phyloP scores from a whole-genome alignment of 2,113 vertebrate species.

The Camelus dromedarius region DNA sequence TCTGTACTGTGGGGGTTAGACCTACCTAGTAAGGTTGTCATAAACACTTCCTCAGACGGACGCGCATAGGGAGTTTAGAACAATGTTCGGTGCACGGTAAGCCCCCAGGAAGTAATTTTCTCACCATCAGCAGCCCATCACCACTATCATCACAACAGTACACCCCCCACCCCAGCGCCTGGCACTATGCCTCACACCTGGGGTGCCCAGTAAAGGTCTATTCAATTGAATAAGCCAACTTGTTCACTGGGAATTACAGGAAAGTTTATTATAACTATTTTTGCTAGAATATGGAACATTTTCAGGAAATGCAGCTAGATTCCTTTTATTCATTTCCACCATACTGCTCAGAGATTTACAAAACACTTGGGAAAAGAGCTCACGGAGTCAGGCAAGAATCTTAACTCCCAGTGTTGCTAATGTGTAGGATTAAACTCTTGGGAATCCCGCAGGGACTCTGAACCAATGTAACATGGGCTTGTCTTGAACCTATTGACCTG shows the following conservation, averaged over 20 bases:
- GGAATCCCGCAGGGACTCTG: neutral
- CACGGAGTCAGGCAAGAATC: neutral
- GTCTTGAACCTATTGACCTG: conserved; percentile 57
- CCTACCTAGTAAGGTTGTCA: neutral
- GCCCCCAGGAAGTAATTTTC: neutral
- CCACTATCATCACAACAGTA: rapidly evolving
- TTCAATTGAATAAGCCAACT: neutral
- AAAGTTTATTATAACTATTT: neutral
- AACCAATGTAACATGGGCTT: neutral
- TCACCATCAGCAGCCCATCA: neutral
- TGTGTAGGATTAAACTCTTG: conserved; percentile 46
- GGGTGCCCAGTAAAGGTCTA: neutral
- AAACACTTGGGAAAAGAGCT: neutral
- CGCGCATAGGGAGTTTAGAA: rapidly evolving
- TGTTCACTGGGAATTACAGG: neutral
- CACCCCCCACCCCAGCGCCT: neutral
- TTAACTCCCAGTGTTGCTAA: neutral
- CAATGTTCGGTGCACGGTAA: neutral
- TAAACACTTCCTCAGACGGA: neutral
- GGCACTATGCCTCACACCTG: neutral
- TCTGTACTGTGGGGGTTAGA: neutral
- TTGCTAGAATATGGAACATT: neutral
- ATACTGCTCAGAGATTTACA: neutral
- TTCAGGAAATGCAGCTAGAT: neutral
- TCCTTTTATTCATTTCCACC: neutral